phyloP scores from a whole-genome alignment of 2,113 vertebrate genomes.

The Panthera uncia region DNA sequence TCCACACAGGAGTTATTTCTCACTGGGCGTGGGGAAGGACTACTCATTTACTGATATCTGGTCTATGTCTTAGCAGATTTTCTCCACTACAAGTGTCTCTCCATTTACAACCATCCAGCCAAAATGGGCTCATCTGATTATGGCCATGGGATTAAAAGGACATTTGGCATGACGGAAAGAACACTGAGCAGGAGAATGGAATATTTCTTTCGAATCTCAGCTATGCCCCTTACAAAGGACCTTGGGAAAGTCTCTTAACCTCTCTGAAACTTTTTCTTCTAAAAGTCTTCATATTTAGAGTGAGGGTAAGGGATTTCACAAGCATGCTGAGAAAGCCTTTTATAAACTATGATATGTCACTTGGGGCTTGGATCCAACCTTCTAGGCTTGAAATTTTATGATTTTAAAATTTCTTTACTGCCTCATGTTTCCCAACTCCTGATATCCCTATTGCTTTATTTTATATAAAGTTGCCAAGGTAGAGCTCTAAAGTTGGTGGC shows the following conservation, averaged over 20 bases:
- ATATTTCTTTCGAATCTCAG: conserved; percentile 26
- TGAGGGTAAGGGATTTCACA: background rate
- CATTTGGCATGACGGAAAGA: conserved; percentile 4
- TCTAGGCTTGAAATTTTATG: background rate
- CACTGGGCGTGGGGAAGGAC: background rate
- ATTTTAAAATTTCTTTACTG: conserved; percentile 24
- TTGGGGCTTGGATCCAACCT: background rate
- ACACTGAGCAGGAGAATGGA: background rate
- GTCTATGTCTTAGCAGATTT: background rate
- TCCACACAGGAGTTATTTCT: background rate
- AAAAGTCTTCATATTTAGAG: conserved; percentile 9
- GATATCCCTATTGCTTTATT: background rate
- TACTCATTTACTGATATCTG: conserved; percentile 14
- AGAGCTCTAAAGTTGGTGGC: background rate
- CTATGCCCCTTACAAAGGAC: background rate
- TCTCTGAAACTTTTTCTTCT: background rate
- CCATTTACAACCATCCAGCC: background rate
- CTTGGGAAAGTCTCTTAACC: background rate
- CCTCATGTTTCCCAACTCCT: background rate
- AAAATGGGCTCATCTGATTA: background rate
- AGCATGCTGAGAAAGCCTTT: background rate
- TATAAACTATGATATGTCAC: background rate
- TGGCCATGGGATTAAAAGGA: background rate
- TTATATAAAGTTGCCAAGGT: background rate
- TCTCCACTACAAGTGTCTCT: background rate